Evolutionary conservation across 2,888 invertebrate genomes (phyloP).

Genomic region (Synanthedon myopaeformis): DNA sequence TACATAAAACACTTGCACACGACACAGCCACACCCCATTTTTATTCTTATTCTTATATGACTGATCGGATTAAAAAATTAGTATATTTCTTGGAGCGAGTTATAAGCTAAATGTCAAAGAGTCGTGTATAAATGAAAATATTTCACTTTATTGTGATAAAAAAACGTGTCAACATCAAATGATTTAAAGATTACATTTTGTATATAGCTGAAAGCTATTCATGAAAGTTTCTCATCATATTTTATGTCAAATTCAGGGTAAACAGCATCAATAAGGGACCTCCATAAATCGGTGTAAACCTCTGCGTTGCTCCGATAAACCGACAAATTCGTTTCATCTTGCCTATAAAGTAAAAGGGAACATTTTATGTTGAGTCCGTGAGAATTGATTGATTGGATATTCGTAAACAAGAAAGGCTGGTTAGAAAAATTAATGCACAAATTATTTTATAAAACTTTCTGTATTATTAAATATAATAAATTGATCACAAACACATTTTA

Average conservation of each 20-base stretch:
- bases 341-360: slow-evolving; percentile 20
- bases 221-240: slow-evolving; percentile 10
- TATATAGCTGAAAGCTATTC: not conserved
- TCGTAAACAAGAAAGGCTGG: not conserved
- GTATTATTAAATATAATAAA: no score
- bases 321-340: slow-evolving; percentile 28
- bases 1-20: no score
- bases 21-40: no score
- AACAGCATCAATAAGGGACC: slow-evolving; percentile 17
- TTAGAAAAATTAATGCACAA: no score
- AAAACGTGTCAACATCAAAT: not conserved
- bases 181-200: no score
- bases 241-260: slow-evolving; percentile 19
- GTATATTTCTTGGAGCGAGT: no score
- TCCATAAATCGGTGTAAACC: slow-evolving; percentile 15
- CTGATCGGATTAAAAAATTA: no score
- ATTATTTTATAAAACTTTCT: no score
- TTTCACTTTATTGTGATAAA: not conserved
- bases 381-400: slow-evolving; percentile 36
- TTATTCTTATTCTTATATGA: no score
- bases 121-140: no score
- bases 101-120: no score
- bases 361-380: slow-evolving; percentile 24
- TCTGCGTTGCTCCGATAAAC: slow-evolving; percentile 25
- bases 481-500: no score